These are phyloP conservation scores for Xiphorhynchus erythropygius DNA, from an alignment of 2,797 vertebrate genomes.

Conservation along the genomic window DNA sequence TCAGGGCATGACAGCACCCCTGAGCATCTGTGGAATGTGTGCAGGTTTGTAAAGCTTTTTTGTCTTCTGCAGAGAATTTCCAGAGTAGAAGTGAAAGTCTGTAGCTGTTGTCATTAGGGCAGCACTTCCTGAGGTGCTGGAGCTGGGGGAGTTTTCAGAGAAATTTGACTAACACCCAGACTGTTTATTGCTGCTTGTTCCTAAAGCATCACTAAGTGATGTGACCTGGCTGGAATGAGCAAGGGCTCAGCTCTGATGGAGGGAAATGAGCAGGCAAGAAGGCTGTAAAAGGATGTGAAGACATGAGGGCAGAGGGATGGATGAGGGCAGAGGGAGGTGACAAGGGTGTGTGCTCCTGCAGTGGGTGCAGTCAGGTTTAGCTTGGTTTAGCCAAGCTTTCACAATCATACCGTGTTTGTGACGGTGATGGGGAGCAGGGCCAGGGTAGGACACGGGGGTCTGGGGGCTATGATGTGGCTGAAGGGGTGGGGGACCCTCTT, in stretches of 20 bases:
- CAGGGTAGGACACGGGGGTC: rapidly evolving
- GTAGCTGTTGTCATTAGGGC: neutral
- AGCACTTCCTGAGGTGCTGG: neutral
- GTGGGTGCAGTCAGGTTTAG: rapidly evolving
- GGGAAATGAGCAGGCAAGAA: neutral
- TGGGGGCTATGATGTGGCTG: rapidly evolving
- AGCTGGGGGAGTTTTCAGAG: neutral
- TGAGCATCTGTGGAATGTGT: neutral
- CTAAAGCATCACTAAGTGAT: neutral
- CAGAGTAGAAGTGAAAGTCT: neutral
- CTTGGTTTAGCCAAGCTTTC: neutral
- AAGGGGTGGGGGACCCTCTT: neutral
- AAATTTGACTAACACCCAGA: neutral
- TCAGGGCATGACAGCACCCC: neutral
- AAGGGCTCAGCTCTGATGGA: neutral
- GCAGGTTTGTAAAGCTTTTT: neutral
- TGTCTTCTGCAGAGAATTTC: neutral
- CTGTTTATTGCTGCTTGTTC: neutral
- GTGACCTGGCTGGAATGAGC: neutral
- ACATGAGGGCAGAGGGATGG: neutral
- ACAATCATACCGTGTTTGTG: neutral
- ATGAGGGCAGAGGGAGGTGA: neutral
- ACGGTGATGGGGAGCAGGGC: neutral
- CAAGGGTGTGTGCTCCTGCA: neutral
- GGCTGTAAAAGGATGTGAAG: neutral